Percentiles rank a stretch among this genome's conserved stretches.
These are phyloP conservation scores for Ophion slaviceki DNA, from an alignment of 2,888 invertebrate genomes.

Conservation along the genomic window DNA sequence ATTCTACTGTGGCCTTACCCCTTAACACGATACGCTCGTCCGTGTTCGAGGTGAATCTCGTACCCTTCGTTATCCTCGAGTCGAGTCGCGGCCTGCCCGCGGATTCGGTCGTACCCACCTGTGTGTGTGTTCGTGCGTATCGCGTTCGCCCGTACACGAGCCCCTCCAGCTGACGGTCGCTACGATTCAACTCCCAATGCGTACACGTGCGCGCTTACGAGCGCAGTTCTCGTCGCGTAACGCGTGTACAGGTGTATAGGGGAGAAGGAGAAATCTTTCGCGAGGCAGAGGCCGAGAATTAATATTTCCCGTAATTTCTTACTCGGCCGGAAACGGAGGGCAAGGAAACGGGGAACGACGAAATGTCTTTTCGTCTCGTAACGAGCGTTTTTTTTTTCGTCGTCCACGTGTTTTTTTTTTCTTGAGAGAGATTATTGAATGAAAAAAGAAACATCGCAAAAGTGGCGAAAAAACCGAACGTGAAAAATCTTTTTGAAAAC, in stretches of 20 bases:
- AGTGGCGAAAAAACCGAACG: too few species aligned
- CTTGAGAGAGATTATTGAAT: too few species aligned
- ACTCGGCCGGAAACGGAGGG: conserved; percentile 13
- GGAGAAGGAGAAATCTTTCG: neutral
- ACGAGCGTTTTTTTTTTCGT: neutral
- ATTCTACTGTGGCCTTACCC: too few species aligned
- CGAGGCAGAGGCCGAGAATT: conserved; percentile 1
- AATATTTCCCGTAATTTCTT: conserved; percentile 6
- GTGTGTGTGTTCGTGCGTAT: conserved; percentile 5
- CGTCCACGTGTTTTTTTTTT: too few species aligned
- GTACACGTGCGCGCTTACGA: conserved; percentile 1
- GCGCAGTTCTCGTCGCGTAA: too few species aligned
- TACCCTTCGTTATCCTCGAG: neutral
- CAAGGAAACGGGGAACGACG: too few species aligned
- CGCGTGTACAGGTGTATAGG: neutral
- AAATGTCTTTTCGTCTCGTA: neutral
- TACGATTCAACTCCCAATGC: conserved; percentile 17
- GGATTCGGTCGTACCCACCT: neutral
- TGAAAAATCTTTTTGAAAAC: too few species aligned
- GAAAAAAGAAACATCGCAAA: too few species aligned
- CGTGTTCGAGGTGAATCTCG: neutral
- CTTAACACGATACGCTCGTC: neutral
- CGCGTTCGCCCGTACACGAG: conserved; percentile 16
- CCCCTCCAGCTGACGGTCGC: conserved; percentile 34
- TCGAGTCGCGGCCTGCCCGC: neutral